A percentile compares a stretch with the other conserved stretches of the same genome.
These are phyloP conservation scores for Glaucomys volans DNA, from an alignment of 2,113 vertebrate genomes.

Conservation along the genomic window DNA sequence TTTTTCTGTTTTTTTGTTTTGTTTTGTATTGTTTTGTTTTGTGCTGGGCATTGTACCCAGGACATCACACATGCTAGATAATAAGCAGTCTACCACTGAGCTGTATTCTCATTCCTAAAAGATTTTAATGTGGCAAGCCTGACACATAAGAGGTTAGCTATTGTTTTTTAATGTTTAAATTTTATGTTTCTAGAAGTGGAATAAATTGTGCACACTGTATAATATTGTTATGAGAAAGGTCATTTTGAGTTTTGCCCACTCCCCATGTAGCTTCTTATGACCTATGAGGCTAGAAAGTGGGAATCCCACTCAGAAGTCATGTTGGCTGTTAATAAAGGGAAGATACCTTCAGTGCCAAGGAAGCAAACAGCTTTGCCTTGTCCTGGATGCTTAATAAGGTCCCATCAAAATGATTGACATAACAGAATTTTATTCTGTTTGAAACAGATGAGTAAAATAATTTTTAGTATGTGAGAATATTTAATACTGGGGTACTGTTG, in stretches of 20 bases:
- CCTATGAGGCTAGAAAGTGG: not conserved
- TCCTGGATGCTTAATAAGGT: not conserved
- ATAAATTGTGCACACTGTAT: not conserved
- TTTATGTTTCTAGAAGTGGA: constrained; percentile 28
- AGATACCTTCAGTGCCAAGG: not conserved
- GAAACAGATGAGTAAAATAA: not conserved
- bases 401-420: not conserved
- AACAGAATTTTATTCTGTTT: not conserved
- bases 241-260: not conserved
- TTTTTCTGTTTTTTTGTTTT: not conserved
- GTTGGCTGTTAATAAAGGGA: not conserved
- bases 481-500: not conserved
- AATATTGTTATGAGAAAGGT: not conserved
- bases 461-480: not conserved
- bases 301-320: not conserved
- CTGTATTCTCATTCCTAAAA: not conserved
- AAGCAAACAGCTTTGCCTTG: not conserved
- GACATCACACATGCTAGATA: not conserved
- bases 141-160: not conserved
- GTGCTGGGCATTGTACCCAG: not conserved
- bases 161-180: constrained; percentile 18
- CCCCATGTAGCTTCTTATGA: not conserved
- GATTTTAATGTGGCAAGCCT: not conserved
- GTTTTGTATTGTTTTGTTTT: not conserved
- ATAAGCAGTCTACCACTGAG: not conserved